phyloP scores from a whole-genome alignment of 2,888 invertebrate species.

The Drosophila suboccidentalis region DNA sequence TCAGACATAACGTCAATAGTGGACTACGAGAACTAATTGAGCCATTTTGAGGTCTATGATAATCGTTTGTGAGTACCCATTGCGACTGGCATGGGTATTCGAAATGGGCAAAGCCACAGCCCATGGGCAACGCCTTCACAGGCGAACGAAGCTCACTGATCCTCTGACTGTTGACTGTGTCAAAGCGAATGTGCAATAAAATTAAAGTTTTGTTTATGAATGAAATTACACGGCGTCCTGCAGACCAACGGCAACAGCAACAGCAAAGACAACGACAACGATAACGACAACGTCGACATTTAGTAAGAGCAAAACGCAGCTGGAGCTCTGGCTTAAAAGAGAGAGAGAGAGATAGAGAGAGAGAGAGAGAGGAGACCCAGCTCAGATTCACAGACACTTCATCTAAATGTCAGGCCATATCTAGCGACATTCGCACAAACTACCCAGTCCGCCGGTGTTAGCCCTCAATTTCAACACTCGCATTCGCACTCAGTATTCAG shows the following conservation, averaged over 20 bases:
- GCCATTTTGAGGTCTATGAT: constrained; percentile 78
- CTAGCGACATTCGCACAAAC: constrained; percentile 77
- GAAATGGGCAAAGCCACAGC: constrained; percentile 37
- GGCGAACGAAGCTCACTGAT: too few species aligned
- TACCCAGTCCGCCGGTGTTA: constrained; percentile 48
- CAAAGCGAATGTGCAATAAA: constrained; percentile 73
- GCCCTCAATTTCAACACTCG: constrained; percentile 70
- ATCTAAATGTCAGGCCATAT: constrained; percentile 85
- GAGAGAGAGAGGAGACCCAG: constrained; percentile 42
- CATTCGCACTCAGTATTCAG: constrained; percentile 47
- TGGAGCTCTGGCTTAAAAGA: constrained; percentile 46
- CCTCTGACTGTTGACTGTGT: constrained; percentile 52
- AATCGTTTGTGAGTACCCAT: constrained; percentile 68
- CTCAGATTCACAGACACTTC: constrained; percentile 83
- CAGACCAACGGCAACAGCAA: constrained; percentile 25
- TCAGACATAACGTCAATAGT: constrained; percentile 27
- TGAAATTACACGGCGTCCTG: constrained; percentile 73
- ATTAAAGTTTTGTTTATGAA: constrained; percentile 84
- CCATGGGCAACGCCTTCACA: constrained; percentile 59
- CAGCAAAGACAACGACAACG: constrained; percentile 19
- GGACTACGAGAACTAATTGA: constrained; percentile 81
- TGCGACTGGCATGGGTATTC: constrained; percentile 23
- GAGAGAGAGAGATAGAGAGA: constrained; percentile 18
- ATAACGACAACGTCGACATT: constrained; percentile 53
- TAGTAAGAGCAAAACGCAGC: constrained; percentile 65